Percentiles rank a stretch among this genome's conserved stretches.
Conservation (phyloP, 2,888 invertebrate species). For the Apocheima hispidaria region DNA sequence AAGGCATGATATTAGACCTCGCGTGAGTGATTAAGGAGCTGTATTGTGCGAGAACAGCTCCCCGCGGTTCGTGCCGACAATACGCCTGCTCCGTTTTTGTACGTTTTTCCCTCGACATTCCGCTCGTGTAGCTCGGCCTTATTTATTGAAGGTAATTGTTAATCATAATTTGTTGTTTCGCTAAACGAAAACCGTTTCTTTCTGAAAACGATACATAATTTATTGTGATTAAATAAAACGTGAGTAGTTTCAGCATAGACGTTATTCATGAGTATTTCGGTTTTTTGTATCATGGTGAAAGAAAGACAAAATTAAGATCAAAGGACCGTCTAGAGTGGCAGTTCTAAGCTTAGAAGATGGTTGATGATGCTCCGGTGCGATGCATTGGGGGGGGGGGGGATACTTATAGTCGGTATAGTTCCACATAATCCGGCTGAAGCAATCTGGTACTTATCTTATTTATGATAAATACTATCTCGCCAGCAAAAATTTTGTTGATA, state of each 20-base stretch:
- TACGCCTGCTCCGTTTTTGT: conserved; percentile 46
- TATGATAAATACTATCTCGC: no score
- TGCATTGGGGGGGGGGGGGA: no score
- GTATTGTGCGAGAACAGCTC: conserved; percentile 67
- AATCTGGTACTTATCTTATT: no score
- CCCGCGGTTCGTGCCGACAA: conserved; percentile 54
- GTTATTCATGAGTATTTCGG: no score
- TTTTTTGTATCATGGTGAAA: background rate
- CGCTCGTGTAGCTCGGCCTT: conserved; percentile 17
- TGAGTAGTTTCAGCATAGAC: background rate
- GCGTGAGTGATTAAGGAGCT: conserved; percentile 69
- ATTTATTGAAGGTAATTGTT: conserved; percentile 39
- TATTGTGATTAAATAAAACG: conserved; percentile 4
- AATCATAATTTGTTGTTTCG: conserved; percentile 36
- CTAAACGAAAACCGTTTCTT: conserved; percentile 17
- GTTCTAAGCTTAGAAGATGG: no score
- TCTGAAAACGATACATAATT: conserved; percentile 24
- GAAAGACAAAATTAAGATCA: no score
- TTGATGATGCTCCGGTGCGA: no score
- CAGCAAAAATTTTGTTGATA: no score
- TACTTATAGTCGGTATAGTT: no score
- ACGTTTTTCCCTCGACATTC: conserved; percentile 34
- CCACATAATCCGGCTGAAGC: no score
- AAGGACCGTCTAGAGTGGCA: no score
- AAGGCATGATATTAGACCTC: conserved; percentile 65